phyloP scores from a whole-genome alignment of 2,888 invertebrate genomes.

The Psylliodes chrysocephalus region DNA sequence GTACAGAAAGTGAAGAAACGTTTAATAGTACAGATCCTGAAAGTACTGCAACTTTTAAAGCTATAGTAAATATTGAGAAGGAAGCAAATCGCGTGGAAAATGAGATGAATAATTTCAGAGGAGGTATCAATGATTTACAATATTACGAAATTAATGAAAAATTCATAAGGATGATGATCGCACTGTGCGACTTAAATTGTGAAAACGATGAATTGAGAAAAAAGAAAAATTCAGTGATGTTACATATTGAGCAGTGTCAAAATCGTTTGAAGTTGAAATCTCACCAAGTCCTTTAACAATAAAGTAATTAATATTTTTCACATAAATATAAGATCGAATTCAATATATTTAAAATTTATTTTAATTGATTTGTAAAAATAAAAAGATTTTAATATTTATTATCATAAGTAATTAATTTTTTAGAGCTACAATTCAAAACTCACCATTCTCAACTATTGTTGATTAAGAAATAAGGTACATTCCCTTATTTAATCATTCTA shows the following conservation, averaged over 20 bases:
- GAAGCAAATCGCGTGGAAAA: constrained; percentile 35
- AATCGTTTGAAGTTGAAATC: constrained; percentile 38
- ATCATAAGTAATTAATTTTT: too few species aligned
- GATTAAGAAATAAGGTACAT: too few species aligned
- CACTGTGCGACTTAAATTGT: constrained; percentile 43
- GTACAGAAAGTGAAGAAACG: constrained; percentile 37
- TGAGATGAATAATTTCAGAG: constrained; percentile 40
- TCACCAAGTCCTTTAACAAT: not conserved
- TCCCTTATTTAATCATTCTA: too few species aligned
- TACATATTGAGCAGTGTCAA: constrained; percentile 45
- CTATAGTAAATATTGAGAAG: constrained; percentile 41
- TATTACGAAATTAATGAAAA: constrained; percentile 49
- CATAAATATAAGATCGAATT: too few species aligned
- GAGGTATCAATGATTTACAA: constrained; percentile 38
- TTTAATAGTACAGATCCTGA: constrained; percentile 42
- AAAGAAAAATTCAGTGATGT: constrained; percentile 40
- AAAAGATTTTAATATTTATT: too few species aligned
- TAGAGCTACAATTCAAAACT: too few species aligned
- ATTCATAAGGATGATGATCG: constrained; percentile 43
- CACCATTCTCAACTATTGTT: too few species aligned
- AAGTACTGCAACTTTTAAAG: constrained; percentile 36
- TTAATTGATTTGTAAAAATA: too few species aligned
- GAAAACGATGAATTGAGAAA: constrained; percentile 41
- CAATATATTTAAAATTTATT: too few species aligned
- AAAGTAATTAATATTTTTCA: too few species aligned